Evolutionary conservation across 2,888 invertebrate genomes (phyloP).

Genomic region (Xestia rhomboidea): DNA sequence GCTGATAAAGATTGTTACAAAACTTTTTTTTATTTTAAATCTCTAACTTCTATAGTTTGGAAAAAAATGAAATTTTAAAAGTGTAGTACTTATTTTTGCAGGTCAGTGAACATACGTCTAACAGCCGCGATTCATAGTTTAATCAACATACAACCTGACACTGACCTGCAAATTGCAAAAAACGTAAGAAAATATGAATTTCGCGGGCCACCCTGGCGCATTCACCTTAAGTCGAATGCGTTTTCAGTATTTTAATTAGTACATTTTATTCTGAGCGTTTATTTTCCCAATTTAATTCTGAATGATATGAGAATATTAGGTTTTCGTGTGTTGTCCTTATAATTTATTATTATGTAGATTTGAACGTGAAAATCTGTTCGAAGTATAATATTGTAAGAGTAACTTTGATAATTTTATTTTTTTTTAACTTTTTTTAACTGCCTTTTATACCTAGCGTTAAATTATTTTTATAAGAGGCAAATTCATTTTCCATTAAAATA

Average conservation of each 20-base stretch:
- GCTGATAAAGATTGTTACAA: no score
- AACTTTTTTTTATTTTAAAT: no score
- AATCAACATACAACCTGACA: no score
- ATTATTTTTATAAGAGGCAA: conserved; percentile 16
- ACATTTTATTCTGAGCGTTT: conserved; percentile 3
- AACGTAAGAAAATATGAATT: no score
- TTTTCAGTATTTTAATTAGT: conserved; percentile 10
- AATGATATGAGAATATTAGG: neutral
- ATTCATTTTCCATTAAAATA: conserved; percentile 7
- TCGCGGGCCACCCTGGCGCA: no score
- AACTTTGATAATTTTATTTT: neutral
- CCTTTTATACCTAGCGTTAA: conserved; percentile 20
- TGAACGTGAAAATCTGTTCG: conserved; percentile 1
- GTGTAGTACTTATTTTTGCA: no score
- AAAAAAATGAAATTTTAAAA: no score
- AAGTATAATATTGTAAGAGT: conserved; percentile 6
- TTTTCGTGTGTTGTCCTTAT: conserved; percentile 23
- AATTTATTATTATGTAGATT: conserved; percentile 21
- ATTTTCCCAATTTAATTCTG: neutral
- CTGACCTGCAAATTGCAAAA: no score
- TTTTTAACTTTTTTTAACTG: conserved; percentile 23
- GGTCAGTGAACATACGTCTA: no score
- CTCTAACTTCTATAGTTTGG: no score
- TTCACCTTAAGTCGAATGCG: neutral
- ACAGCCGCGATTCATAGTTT: no score